Base-by-base conservation (phyloP, 2,888 invertebrate genomes). In the Nomada ruficornis region DNA sequence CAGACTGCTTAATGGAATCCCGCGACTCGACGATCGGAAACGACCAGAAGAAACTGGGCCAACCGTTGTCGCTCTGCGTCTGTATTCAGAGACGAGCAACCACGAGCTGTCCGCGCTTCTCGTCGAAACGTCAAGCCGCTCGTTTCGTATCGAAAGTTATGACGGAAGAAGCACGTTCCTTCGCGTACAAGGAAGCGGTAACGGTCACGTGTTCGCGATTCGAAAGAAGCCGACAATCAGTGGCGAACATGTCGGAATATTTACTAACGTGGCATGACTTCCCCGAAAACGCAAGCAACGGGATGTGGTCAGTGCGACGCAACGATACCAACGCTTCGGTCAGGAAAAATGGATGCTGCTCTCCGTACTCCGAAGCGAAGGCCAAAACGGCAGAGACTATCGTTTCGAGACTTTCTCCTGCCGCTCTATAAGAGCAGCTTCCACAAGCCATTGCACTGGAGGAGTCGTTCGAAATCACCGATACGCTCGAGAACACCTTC, bases 331-430 rank as follows among this genome's bases (percentile, higher is more conserved):
- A 11, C 15, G 36, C 7, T 7, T 50, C 82, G 73, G 82, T 80
- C 72, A 85, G 77, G 11, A 54, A n/a, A 54, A 82, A 62, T 62
- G 68, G 55, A 65, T 75, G 54, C 50, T 67, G 71, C 68, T 80
- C 69, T 76, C 72, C 7, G 54, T 54, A 54, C 20, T 20, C 77
- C 67, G 65, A 36, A 36, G 7, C 36, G 7, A 7, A 77, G 72
- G 75, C 69, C 54, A 42, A 20, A 50, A 60, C 54, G 36, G 54
- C 67, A 23, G 55, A 54, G 47, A 50, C 47, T 29, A 15, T 74
- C 77, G 74, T 64, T 77, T 18, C 54, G 59, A 74, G 67, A 86
- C 87, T 86, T 87, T 86, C 87, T 84, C 86, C 77, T 44, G 78
- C 67, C 60, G 72, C 71, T 52, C 50, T 47, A 26, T 9, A 29